Evolutionary conservation across 2,888 invertebrate genomes (phyloP), one percentile per base, ranked within the genome.

Genomic region (Sarcophaga caerulescens): DNA sequence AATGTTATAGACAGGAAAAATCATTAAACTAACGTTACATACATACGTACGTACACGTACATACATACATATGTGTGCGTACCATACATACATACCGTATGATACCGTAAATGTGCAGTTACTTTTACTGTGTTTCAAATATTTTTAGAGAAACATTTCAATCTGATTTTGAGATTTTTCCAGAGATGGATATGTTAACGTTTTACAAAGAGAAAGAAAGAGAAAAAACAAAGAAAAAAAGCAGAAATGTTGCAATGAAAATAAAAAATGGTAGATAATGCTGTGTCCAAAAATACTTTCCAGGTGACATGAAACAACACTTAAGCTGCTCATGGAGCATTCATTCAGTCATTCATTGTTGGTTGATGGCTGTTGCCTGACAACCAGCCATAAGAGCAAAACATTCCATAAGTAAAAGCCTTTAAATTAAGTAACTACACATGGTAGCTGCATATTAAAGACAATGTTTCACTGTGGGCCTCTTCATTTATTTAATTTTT

Each of bases 261-360:
- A 89, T 87, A 85, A 19, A 62, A 69, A 89, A 89, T 91, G 89
- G 89, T 90, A 90, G 91, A 91, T 91, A 91, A 92, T 92, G 91
- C 90, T 91, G 91, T 92, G 92, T 93, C 92, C 92, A 93, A 93
- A 86, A 17, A 92, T 92, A 92, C 91, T 93, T 92, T 93, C 90
- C 93, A 93, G 93, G 93, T 93, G 93, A 93, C 93, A 93, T 91
- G 93, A 92, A 93, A 93, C 92, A 93, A 93, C 93, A 93, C 93
- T 93, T 93, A 93, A 92, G 90, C 90, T 84, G 73, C 68, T 86
- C 85, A 84, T 74, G 75, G 75, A 83, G 76, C 59, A 76, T 47
- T 2, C 44, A 8, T 60, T 60, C 35, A 35, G 1, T n/a, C n/a
- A 60, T 59, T 60, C 45, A 65, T 82, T 82, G 77, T 82, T 71